Base-by-base conservation (phyloP, 2,113 vertebrate species). In the Nycticryphes semicollaris region DNA sequence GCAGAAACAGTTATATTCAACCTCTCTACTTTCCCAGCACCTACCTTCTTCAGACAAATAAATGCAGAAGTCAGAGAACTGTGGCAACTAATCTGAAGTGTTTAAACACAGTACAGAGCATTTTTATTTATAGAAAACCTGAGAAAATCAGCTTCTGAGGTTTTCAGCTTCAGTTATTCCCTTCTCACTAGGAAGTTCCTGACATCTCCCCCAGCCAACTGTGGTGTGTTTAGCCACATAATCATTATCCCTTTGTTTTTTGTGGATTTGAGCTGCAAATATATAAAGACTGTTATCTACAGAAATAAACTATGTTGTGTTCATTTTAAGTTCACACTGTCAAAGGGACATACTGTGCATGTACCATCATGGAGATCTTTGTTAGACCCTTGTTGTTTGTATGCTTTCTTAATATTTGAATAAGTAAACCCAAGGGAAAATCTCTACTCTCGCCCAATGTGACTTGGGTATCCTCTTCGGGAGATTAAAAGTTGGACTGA, bases 71-170 rank as follows among this genome's bases (percentile, higher is more conserved):
- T 72, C 48, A 39, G 64, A 88, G 51, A 47, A 63, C 39, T 60
- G 60, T 53, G 48, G 48, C 69, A 82, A 79, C 68, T 81, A 86
- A 86, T 70, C 60, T 64, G 35, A 89, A 90, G 47, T 53, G 33
- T 81, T 96, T 92, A 92, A 94, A 74, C 48, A 77, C 21, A 90
- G 53, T 41, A 68, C 7, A 78, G 56, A 81, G 10, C 30, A 72
- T 70, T 31, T 74, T 41, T 89, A 90, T 86, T 94, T 90, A 87
- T 64, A 93, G 95, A 92, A 96, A 88, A 78, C 63, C 72, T 75
- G 33, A 93, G 76, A 86, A 92, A 94, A 90, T 75, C 63, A 67
- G 24, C 68, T 82, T 80, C 70, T 74, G 72, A 80, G 35, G 16
- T 57, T 92, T 92, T 81, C 86, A 81, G 64, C 64, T 89, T 76